Evolutionary conservation across 2,113 vertebrate genomes (phyloP).

Genomic region (mouse (Mus musculus)): DNA sequence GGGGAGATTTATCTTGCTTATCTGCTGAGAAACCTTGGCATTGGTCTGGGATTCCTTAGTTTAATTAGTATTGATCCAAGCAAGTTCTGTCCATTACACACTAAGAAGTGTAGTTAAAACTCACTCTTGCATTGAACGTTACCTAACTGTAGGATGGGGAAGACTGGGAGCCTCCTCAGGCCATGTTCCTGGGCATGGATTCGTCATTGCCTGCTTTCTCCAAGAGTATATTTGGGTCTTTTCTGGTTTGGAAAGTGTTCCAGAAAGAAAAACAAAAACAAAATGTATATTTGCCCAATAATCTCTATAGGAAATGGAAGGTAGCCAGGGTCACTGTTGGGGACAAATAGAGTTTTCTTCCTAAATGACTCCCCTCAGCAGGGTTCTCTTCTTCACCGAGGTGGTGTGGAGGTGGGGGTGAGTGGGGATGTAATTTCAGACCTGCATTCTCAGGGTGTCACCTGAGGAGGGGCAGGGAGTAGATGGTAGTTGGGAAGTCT

Average conservation of each 20-base stretch:
- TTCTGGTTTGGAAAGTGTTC: constrained; percentile 23
- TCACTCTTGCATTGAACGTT: neutral
- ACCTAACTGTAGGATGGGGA: neutral
- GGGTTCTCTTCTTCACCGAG: neutral
- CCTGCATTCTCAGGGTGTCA: neutral
- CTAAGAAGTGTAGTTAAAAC: neutral
- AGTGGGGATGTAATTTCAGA: neutral
- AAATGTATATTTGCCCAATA: neutral
- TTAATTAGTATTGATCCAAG: constrained; percentile 21
- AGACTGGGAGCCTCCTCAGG: neutral
- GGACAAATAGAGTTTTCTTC: neutral
- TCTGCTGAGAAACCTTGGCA: neutral
- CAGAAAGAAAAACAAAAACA: neutral
- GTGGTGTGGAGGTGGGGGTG: neutral
- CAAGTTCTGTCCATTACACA: neutral
- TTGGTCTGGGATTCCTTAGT: constrained; percentile 4
- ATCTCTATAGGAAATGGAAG: constrained; percentile 36
- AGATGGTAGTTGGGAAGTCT: neutral
- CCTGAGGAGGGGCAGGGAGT: neutral
- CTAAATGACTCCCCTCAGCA: neutral
- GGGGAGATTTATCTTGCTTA: constrained; percentile 49
- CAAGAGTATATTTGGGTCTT: neutral
- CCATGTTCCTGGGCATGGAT: neutral
- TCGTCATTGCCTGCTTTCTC: neutral
- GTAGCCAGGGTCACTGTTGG: neutral